Percentiles rank a stretch among this genome's conserved stretches.
Evolutionary conservation across 2,888 invertebrate genomes (phyloP).

Genomic region (Drosophila subsilvestris): DNA sequence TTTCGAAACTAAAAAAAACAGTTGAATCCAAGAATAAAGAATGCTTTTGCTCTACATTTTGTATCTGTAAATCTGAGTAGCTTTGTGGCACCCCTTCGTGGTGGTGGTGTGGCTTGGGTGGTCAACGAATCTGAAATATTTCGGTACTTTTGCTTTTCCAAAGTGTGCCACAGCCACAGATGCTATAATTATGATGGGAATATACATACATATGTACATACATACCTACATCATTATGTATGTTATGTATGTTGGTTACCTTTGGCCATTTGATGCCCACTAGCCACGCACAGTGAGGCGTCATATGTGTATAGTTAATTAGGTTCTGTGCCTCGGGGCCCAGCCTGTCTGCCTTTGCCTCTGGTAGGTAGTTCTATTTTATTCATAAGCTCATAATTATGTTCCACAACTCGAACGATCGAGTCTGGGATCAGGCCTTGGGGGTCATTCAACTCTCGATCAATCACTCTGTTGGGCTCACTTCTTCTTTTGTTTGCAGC

Average conservation of each 20-base stretch:
- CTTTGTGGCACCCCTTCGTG: neutral
- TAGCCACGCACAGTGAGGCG: conserved; percentile 66
- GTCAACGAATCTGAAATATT: conserved; percentile 69
- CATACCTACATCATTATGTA: conserved; percentile 7
- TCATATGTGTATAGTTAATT: conserved; percentile 32
- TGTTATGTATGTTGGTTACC: conserved; percentile 18
- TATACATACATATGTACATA: neutral
- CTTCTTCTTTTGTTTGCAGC: conserved; percentile 33
- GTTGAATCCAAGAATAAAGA: conserved; percentile 1
- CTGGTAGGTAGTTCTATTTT: conserved; percentile 38
- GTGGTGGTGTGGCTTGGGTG: conserved; percentile 46
- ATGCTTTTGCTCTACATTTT: neutral
- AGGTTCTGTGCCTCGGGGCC: neutral
- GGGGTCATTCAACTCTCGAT: conserved; percentile 73
- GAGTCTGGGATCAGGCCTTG: conserved; percentile 39
- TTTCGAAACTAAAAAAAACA: neutral
- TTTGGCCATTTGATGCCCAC: conserved; percentile 56
- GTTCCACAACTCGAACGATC: conserved; percentile 16
- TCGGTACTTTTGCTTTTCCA: conserved; percentile 75
- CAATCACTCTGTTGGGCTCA: conserved; percentile 55
- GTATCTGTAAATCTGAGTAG: neutral
- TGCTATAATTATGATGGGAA: neutral
- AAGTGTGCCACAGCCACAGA: conserved; percentile 4
- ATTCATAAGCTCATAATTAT: conserved; percentile 52
- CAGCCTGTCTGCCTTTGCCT: conserved; percentile 26